Evolutionary conservation across 2,888 invertebrate genomes (phyloP), one percentile per base, ranked within the genome.

Genomic region (Drosophila nr. medialis): DNA sequence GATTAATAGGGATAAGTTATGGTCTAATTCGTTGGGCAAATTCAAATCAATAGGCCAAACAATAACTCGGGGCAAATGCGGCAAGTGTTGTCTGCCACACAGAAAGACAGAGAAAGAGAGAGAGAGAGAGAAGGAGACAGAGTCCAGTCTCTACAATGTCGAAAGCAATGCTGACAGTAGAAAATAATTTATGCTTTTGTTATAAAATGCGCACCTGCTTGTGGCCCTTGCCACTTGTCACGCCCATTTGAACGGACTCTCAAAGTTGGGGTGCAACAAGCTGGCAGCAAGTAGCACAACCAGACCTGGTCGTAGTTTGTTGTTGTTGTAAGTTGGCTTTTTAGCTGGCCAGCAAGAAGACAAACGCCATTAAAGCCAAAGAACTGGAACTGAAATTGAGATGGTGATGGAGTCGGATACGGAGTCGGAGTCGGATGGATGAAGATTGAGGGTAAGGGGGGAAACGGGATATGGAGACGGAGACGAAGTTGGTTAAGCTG

Each of bases 131-230:
- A 2, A 4, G 4, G 30, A 11, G 45, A 45, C 15, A 24, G 45
- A 45, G 45, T 42, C 42, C 42, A 42, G 42, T 11, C 30, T 30
- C 7, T 30, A 30, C 64, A 49, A 68, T 55, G 66, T 49, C 70
- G 83, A 71, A 87, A 87, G 90, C 90, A 89, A 72, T 90, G 86
- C 83, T 91, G 91, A 90, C 91, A 90, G 90, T 75, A 75, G 75
- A 89, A 91, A 91, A 91, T 89, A 89, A 89, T 89, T 89, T 89
- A 89, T 89, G 80, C 91, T 72, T 86, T 91, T 89, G 90, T 89
- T 90, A 77, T 83, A 77, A 72, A 79, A 80, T 75, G 80, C 72
- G 91, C 91, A 85, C 85, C 85, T 85, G 85, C 72, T 72, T 42
- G n/a, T 50, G 66, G 64, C 80, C 68, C 73, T 56, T 56, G 59